Percentiles rank a stretch among this genome's conserved stretches.
These are phyloP conservation scores for Drusus annulatus DNA, from an alignment of 1,140 invertebrate species.

Conservation along the genomic window DNA sequence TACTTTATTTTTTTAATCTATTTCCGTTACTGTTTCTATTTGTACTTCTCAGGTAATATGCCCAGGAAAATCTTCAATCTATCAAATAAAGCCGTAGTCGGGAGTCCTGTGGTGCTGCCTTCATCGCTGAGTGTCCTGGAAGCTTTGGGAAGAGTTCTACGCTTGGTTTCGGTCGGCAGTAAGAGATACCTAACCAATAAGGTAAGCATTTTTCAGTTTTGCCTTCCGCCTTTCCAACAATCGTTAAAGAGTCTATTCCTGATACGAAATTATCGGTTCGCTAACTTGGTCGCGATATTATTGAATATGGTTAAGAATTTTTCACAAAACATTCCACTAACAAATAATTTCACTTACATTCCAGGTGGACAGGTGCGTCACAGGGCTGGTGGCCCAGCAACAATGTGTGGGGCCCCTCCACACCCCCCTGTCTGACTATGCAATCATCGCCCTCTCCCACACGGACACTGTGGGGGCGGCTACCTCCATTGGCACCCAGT, in stretches of 20 bases:
- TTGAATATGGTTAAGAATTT: no score
- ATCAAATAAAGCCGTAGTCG: constrained; percentile 62
- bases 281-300: no score
- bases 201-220: constrained; percentile 60
- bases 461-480: constrained; percentile 85
- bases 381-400: constrained; percentile 96
- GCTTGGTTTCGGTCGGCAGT: constrained; percentile 92
- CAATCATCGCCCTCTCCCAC: constrained; percentile 90
- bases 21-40: no score
- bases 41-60: constrained; percentile 71
- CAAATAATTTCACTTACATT: neutral
- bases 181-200: constrained; percentile 96
- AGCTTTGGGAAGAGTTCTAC: constrained; percentile 86
- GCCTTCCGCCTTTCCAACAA: no score
- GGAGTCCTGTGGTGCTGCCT: constrained; percentile 72
- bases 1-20: no score
- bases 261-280: no score
- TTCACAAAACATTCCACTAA: no score
- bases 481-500: constrained; percentile 96
- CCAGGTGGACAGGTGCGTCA: constrained; percentile 94
- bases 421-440: constrained; percentile 95
- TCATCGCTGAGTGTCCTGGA: constrained; percentile 72
- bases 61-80: constrained; percentile 72
- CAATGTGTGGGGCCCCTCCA: constrained; percentile 98
- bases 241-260: no score